A percentile compares a stretch with the other conserved stretches of the same genome.
These are phyloP conservation scores for Acanthis flammea DNA, from an alignment of 2,797 vertebrate genomes.

Conservation along the genomic window DNA sequence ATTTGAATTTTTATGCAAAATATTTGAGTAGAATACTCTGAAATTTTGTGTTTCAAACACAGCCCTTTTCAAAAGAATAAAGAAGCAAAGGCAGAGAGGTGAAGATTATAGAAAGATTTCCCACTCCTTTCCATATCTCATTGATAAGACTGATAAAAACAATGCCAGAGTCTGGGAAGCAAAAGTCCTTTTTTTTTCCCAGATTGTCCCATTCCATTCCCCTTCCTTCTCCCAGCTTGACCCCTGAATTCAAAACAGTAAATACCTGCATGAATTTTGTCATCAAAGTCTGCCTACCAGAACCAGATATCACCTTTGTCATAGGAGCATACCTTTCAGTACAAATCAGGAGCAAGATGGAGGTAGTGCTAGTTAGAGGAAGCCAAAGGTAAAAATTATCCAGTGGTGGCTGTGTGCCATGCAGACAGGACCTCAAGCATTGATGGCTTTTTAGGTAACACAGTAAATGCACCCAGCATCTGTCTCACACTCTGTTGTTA, in stretches of 20 bases:
- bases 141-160: neutral
- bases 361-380: neutral
- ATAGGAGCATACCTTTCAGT: neutral
- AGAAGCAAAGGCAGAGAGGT: neutral
- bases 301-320: neutral
- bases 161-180: neutral
- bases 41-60: neutral
- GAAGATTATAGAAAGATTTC: neutral
- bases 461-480: neutral
- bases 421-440: neutral
- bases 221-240: neutral
- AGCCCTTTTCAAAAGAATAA: neutral
- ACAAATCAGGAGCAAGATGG: neutral
- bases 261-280: neutral
- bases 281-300: neutral
- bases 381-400: neutral
- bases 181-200: neutral
- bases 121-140: neutral
- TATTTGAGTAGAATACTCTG: neutral
- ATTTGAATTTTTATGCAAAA: neutral
- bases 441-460: neutral
- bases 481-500: neutral
- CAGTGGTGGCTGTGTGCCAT: neutral
- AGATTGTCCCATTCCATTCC: neutral
- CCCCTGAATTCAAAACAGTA: neutral